Percentiles rank a stretch among this genome's conserved stretches.
Conservation (phyloP, 2,888 invertebrate species). For the Trachelus tabidus region DNA sequence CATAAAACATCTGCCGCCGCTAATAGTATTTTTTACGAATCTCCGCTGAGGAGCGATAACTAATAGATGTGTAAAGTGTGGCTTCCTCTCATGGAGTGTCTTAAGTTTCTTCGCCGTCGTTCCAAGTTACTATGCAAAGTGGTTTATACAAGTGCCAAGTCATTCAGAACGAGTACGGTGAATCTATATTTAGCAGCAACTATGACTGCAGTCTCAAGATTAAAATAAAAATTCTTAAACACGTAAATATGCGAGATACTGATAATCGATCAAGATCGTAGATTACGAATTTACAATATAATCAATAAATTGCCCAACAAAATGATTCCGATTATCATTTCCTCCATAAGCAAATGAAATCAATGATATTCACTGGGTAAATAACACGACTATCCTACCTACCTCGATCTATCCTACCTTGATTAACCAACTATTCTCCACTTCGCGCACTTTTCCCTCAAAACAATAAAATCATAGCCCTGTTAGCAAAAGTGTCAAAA, state of each 20-base stretch:
- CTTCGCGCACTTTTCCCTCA: not conserved
- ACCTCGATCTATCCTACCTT: not conserved
- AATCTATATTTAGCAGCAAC: not conserved
- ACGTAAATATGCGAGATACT: not conserved
- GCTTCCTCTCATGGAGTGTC: not conserved
- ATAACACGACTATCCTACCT: not conserved
- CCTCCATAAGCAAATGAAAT: not conserved
- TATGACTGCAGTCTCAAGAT: not conserved
- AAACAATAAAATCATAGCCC: not conserved
- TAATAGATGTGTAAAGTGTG: not conserved
- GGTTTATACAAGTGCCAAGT: not conserved
- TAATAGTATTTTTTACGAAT: not conserved
- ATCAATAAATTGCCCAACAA: too few relatives aligned
- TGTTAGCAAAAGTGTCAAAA: not conserved
- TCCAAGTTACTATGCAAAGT: not conserved
- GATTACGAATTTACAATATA: too few relatives aligned
- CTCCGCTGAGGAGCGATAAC: not conserved
- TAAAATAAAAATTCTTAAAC: not conserved
- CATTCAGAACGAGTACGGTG: not conserved
- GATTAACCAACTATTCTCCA: not conserved
- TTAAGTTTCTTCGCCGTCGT: not conserved
- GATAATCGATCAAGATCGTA: too few relatives aligned
- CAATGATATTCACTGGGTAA: not conserved
- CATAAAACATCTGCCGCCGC: not conserved
- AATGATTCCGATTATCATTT: not conserved